These are phyloP conservation scores for Atrichornis clamosus DNA, from an alignment of 2,113 vertebrate genomes.

Conservation along the genomic window DNA sequence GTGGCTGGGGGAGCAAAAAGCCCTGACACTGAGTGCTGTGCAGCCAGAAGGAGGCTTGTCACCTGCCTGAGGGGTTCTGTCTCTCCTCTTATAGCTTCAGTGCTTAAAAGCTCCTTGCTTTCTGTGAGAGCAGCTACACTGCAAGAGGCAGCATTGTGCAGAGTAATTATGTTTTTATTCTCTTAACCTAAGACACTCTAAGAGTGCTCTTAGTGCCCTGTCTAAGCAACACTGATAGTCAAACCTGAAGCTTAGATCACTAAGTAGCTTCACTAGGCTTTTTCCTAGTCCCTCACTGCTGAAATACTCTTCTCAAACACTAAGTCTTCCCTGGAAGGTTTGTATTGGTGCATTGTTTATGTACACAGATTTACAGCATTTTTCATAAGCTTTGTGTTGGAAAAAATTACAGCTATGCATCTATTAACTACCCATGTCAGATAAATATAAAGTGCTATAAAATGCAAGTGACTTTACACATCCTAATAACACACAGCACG, in stretches of 20 bases:
- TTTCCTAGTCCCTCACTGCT: neutral
- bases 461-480: constrained; percentile 27
- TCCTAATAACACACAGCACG: neutral
- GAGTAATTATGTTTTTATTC: constrained; percentile 8
- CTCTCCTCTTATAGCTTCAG: neutral
- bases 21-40: neutral
- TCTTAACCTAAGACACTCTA: constrained; percentile 24
- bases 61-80: neutral
- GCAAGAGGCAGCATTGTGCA: neutral
- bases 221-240: constrained; percentile 10
- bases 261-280: constrained; percentile 22
- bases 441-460: neutral
- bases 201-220: constrained; percentile 3
- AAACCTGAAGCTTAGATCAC: constrained; percentile 26
- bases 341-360: neutral
- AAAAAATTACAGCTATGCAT: neutral
- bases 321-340: neutral
- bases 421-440: neutral
- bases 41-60: neutral
- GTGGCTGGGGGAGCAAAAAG: neutral
- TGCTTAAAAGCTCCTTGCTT: neutral
- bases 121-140: neutral
- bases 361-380: neutral
- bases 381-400: neutral
- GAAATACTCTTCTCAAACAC: neutral